Base-by-base conservation (phyloP, 2,888 invertebrate genomes). In the Lamproptera curius region DNA sequence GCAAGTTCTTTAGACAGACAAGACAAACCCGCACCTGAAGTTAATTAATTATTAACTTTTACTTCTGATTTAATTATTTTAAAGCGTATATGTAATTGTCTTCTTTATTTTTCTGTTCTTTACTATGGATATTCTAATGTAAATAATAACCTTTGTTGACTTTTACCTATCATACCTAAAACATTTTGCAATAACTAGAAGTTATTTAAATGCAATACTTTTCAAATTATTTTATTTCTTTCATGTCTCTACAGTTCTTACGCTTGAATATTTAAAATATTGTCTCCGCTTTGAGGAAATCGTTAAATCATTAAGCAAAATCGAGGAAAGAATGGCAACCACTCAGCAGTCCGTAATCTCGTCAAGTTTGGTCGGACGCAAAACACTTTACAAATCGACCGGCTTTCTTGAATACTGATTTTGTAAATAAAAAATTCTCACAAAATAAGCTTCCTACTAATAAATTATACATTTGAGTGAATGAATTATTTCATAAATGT, bases 341-440 rank as follows among this genome's bases (percentile, higher is more conserved):
- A 45, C 45, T 39, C 45, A 45, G 15, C 45, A 33, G 39, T 45
- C 38, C 45, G 38, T 45, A 38, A 37, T 33, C 39, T 45, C 38
- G 39, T 45, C 45, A 45, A 31, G 45, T 34, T 45, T 20, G 33
- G 16, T 45, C 38, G 33, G 45, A 34, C 20, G 45, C 16, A 33
- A 17, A 31, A 33, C 33, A 45, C 31, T 39, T 45, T 39, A 17
- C 34, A 20, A 45, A 39, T 34, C 14, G 45, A 39, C 20, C n/a
- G 78, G 80, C 78, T 82, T 77, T 76, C 76, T 81, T 86, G 86
- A 85, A 85, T 86, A 83, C 84, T 86, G 84, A 86, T 84, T 77
- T 65, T 55, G 56, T 54, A 16, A 15, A 10, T 14, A 15, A 16
- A 41, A 13, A 14, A 41, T 23, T 38, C 23, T 20, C 10, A n/a